Evolutionary conservation across 2,797 vertebrate species (phyloP).

Genomic region (Gymnodraco acuticeps): DNA sequence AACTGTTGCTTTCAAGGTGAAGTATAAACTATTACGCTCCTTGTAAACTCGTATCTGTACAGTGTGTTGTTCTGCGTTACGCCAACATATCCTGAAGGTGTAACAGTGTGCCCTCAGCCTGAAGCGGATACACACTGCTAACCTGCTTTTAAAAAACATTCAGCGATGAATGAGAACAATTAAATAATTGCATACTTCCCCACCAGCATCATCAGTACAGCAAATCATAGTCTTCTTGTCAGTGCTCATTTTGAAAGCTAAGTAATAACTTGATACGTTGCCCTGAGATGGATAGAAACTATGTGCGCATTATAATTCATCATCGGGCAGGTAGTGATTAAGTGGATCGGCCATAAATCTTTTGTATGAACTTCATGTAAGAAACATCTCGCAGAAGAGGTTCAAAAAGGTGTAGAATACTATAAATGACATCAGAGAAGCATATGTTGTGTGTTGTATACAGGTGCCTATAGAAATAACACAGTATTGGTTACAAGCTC

Average conservation of each 20-base stretch:
- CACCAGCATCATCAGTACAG: slow-evolving; percentile 46
- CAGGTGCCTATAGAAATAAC: slow-evolving; percentile 18
- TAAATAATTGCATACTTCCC: slow-evolving; percentile 67
- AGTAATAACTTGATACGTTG: slow-evolving; percentile 72
- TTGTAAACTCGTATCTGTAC: not conserved
- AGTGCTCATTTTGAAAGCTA: slow-evolving; percentile 63
- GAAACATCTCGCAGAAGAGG: slow-evolving; percentile 57
- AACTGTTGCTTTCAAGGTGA: not conserved
- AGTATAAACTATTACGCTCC: too few relatives aligned
- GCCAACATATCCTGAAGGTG: not conserved
- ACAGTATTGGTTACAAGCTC: not conserved
- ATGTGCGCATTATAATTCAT: slow-evolving; percentile 75
- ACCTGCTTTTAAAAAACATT: slow-evolving; percentile 22
- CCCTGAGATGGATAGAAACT: slow-evolving; percentile 58
- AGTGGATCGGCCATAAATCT: slow-evolving; percentile 76
- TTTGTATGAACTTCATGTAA: slow-evolving; percentile 48
- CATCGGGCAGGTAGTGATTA: slow-evolving; percentile 82
- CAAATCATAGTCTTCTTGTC: slow-evolving; percentile 70
- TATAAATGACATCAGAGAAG: slow-evolving; percentile 57
- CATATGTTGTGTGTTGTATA: slow-evolving; percentile 24
- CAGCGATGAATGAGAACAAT: slow-evolving; percentile 22
- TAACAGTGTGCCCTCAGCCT: not conserved
- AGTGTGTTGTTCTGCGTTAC: not conserved
- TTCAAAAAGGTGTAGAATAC: slow-evolving; percentile 48
- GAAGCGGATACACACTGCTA: not conserved